Conservation (phyloP, 2,888 invertebrate species). For the Tenodera sinensis region DNA sequence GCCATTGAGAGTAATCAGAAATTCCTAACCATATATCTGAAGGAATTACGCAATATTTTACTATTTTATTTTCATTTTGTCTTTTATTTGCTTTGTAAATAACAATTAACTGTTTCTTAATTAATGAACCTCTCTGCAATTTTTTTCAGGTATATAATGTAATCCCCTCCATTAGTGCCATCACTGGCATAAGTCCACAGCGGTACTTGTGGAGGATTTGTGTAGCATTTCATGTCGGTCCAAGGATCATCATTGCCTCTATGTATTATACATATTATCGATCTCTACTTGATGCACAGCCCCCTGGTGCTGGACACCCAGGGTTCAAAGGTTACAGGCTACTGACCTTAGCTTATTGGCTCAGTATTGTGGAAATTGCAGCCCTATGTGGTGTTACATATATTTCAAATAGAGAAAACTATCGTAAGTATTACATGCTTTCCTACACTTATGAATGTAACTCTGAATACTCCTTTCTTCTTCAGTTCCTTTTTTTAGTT, state of each 20-base stretch:
- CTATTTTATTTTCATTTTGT: too few relatives aligned
- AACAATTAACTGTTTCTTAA: too few relatives aligned
- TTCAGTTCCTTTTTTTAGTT: constrained; percentile 9
- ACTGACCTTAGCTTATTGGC: constrained; percentile 71
- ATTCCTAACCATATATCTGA: too few relatives aligned
- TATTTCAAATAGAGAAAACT: constrained; percentile 91
- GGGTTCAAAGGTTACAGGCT: constrained; percentile 49
- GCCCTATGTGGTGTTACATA: constrained; percentile 89
- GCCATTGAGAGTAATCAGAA: too few relatives aligned
- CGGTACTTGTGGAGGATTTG: constrained; percentile 89
- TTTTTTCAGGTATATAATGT: constrained; percentile 80
- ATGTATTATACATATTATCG: constrained; percentile 81
- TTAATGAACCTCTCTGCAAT: background rate
- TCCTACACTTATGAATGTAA: background rate
- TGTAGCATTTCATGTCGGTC: constrained; percentile 88
- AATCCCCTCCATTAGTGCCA: constrained; percentile 92
- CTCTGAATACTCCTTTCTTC: background rate
- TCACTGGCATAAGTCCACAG: constrained; percentile 90
- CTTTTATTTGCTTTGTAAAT: too few relatives aligned
- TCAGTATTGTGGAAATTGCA: constrained; percentile 79
- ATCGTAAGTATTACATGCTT: constrained; percentile 66
- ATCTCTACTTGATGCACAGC: constrained; percentile 53
- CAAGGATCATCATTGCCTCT: constrained; percentile 82
- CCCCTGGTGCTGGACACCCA: constrained; percentile 36
- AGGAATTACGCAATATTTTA: too few relatives aligned